Base-by-base conservation (phyloP, 2,113 vertebrate species). In the Mixornis gularis region DNA sequence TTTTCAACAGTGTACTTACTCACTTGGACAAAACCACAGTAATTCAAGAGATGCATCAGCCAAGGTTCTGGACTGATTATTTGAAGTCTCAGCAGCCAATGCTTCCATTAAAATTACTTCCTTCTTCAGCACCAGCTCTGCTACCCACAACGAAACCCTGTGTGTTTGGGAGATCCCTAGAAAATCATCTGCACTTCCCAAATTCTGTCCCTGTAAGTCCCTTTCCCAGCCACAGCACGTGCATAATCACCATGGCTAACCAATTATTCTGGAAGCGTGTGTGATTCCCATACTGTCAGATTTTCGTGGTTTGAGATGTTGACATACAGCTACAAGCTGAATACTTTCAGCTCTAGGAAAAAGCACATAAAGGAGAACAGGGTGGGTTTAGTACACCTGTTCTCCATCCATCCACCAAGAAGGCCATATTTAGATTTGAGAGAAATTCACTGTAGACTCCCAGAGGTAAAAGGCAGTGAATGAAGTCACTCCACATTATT, bases 321-420 rank as follows among this genome's bases (percentile, higher is more conserved):
- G 94, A 96, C 93, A 85, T 83, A 71, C 30, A 51, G 86, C 60
- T 92, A 79, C 84, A 97, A 94, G 95, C 80, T 91, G 94, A 96
- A 89, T 44, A 74, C 53, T 94, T 92, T 90, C 79, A 95, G 89
- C 62, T 96, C 78, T n/a, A 92, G 77, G 69, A 79, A 79, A 93
- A 89, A 94, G 64, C 46, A 43, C 81, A 72, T 52, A 30, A 94
- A 94, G 94, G 79, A 82, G 94, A 84, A 38, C 40, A 48, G 66
- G 52, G 56, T 80, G 68, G 44, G 36, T 83, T 63, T 49, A 76
- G 65, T 74, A 90, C 94, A 96, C 95, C 96, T 97, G 97, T 68
- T 96, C 69, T 73, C 78, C 77, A 89, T 95, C 83, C 94, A 95
- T 93, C 92, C 88, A 51, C 63, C 46, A n/a, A 53, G 46, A 11